Percentiles rank a stretch among this genome's conserved stretches.
phyloP scores from a whole-genome alignment of 2,797 vertebrate genomes.

The Taeniopygia guttata region DNA sequence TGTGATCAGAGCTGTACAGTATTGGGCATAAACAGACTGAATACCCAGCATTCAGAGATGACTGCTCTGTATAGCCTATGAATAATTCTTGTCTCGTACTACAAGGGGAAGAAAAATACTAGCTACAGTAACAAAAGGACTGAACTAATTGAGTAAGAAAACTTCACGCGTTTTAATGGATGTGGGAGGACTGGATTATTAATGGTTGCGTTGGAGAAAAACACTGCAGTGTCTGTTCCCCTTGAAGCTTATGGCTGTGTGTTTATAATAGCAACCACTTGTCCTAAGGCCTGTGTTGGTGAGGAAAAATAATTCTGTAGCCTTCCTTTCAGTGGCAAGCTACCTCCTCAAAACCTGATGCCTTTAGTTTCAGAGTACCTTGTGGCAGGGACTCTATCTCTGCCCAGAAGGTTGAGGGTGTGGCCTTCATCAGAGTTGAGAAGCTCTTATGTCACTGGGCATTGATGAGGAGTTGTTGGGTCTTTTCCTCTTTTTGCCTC shows the following conservation, averaged over 20 bases:
- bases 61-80: background rate
- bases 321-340: background rate
- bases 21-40: background rate
- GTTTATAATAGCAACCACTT: background rate
- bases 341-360: background rate
- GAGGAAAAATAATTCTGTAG: background rate
- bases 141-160: constrained; percentile 22
- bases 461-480: background rate
- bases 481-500: background rate
- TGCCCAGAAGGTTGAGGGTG: background rate
- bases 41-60: background rate
- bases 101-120: constrained; percentile 17
- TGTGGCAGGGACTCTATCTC: background rate
- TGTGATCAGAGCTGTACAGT: background rate
- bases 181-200: constrained; percentile 35
- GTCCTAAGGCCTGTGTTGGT: background rate
- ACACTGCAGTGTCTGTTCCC: background rate
- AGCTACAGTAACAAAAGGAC: constrained; percentile 8
- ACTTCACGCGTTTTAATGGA: background rate
- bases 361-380: background rate
- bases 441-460: background rate
- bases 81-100: constrained; percentile 5
- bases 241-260: background rate
- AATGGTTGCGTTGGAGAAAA: background rate
- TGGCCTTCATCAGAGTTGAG: background rate